A percentile compares a stretch with the other conserved stretches of the same genome.
phyloP scores from a whole-genome alignment of 2,797 vertebrate genomes.

The Buphagus erythrorhynchus region DNA sequence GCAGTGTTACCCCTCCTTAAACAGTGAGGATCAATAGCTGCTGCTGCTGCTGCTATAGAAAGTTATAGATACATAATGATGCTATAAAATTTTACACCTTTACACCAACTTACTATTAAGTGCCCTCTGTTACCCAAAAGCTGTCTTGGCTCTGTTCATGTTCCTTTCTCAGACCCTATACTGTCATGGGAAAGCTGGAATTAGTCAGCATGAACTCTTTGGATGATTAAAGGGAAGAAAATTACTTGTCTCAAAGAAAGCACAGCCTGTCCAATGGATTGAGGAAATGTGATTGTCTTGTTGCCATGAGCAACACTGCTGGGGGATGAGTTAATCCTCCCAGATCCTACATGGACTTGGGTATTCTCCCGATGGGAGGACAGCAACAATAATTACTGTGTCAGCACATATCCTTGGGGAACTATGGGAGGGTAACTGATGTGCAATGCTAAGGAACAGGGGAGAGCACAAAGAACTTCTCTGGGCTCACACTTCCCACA shows the following conservation, averaged over 20 bases:
- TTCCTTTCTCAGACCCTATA: conserved; percentile 2
- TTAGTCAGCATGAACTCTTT: conserved; percentile 56
- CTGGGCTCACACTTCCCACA: background rate
- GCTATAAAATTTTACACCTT: background rate
- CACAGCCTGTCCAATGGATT: conserved; percentile 53
- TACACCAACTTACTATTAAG: background rate
- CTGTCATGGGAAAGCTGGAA: conserved; percentile 51
- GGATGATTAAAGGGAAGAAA: conserved; percentile 65
- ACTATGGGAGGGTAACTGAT: background rate
- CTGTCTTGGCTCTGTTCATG: background rate
- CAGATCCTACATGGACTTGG: conserved; percentile 43
- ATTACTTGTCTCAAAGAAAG: conserved; percentile 62
- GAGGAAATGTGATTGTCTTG: conserved; percentile 55
- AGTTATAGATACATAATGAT: background rate
- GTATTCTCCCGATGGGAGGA: conserved; percentile 44
- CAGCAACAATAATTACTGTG: conserved; percentile 36
- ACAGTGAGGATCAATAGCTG: background rate
- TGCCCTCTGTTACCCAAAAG: background rate
- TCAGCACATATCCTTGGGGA: conserved; percentile 30
- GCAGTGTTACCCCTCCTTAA: background rate
- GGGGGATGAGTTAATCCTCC: conserved; percentile 65
- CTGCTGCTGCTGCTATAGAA: background rate
- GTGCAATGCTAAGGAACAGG: background rate
- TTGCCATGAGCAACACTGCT: conserved; percentile 64
- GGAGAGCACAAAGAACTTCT: background rate